phyloP scores from a whole-genome alignment of 2,888 invertebrate species.

The Noctua janthina region DNA sequence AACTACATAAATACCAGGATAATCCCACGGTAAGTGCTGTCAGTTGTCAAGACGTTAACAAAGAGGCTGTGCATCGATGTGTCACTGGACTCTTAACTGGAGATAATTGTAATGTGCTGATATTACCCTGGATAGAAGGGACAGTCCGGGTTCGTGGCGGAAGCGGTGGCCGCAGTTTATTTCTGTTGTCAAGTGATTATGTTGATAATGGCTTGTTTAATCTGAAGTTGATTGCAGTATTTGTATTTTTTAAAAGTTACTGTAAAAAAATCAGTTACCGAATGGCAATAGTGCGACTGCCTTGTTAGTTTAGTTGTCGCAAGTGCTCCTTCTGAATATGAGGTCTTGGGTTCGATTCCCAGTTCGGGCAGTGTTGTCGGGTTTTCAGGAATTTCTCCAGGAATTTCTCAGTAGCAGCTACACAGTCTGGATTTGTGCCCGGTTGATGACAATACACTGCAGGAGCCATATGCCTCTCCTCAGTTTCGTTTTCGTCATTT shows the following conservation, averaged over 20 bases:
- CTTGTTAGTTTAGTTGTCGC: not conserved
- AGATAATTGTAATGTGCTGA: conserved; percentile 2
- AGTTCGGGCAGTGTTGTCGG: not conserved
- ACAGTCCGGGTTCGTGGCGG: conserved; percentile 22
- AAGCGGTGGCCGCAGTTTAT: conserved; percentile 4
- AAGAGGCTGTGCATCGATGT: not conserved
- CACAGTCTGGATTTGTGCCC: not conserved
- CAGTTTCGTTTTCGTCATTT: not conserved
- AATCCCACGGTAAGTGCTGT: not conserved
- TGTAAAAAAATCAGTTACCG: not conserved
- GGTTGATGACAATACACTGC: not conserved
- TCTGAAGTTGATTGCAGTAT: not conserved
- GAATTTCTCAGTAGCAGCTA: not conserved
- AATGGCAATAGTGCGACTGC: no score
- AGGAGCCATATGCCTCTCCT: not conserved
- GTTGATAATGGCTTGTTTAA: not conserved
- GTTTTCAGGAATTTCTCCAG: not conserved
- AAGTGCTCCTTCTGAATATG: not conserved
- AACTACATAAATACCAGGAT: not conserved
- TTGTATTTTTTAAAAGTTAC: not conserved
- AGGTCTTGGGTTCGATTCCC: not conserved
- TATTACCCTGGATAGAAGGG: conserved; percentile 24
- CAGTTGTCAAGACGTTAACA: not conserved
- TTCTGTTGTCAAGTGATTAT: conserved; percentile 1
- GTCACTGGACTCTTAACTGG: conserved; percentile 6